phyloP scores from a whole-genome alignment of 2,113 vertebrate genomes.

The Microtus oregoni region DNA sequence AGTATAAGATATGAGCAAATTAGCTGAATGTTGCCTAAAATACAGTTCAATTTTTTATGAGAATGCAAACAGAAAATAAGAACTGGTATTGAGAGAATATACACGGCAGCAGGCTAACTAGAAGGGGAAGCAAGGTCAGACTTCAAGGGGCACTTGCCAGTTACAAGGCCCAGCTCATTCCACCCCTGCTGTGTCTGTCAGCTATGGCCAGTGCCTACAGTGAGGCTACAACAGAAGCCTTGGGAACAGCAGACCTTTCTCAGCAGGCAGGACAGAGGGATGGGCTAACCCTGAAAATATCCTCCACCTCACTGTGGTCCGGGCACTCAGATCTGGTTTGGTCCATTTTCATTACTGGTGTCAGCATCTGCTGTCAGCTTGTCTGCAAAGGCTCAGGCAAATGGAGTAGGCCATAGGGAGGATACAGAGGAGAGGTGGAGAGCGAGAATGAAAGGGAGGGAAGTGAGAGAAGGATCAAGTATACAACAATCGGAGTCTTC shows the following conservation, averaged over 20 bases:
- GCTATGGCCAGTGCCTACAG: neutral
- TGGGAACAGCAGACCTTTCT: neutral
- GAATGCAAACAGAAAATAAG: constrained; percentile 14
- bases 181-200: neutral
- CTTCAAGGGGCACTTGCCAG: neutral
- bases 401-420: neutral
- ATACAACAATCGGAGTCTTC: neutral
- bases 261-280: neutral
- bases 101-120: neutral
- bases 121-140: neutral
- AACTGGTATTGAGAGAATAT: neutral
- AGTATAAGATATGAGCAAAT: neutral
- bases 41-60: neutral
- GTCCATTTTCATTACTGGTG: neutral
- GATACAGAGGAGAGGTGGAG: neutral
- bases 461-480: neutral
- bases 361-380: neutral
- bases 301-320: neutral
- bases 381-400: neutral
- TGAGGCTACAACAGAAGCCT: neutral
- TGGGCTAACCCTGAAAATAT: neutral
- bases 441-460: neutral
- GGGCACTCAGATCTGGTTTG: neutral
- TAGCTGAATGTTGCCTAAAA: neutral
- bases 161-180: neutral